Evolutionary conservation across 2,888 invertebrate species (phyloP), one percentile per base, ranked within the genome.

Genomic region (Eubasilissa splendida): DNA sequence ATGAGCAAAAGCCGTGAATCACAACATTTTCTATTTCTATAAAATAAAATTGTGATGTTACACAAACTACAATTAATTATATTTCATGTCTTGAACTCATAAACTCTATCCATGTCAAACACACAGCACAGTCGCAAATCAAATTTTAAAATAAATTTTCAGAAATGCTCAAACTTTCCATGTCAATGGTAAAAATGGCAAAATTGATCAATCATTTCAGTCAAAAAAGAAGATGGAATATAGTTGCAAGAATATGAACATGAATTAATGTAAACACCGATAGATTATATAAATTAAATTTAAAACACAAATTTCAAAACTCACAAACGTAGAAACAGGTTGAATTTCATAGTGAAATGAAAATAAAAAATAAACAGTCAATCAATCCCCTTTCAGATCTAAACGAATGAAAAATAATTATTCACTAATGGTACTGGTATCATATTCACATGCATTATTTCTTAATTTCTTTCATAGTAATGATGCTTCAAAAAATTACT

Each of bases 1-100:
- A 68, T 68, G 68, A 68, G 68, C 68, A 68, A 68, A 66, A 68
- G 52, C 14, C 14, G 68, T 14, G 50, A 63, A 68, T 68, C 68
- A 68, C 68, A 68, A 68, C 33, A 68, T 42, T 68, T 66, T 68
- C 42, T 14, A 68, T 50, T 42, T 50, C 42, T 11, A n/a, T 11
- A n/a, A n/a, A 58, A n/a, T 58, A 58, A 58, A 58, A 58, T n/a
- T n/a, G 12, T n/a, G 12, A 58, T n/a, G 14, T 50, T 50, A 42
- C 52, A 68, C 50, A 50, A 33, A 33, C n/a, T 68, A 68, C 9
- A 68, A n/a, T 68, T 42, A n/a, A 42, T 50, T n/a, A 8, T 50
- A 50, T 50, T 42, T 68, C 14, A 68, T 68, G 68, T 68, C 68
- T 68, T 68, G 68, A 50, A 68, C 50, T 68, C 14, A 63, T 42